Conservation (phyloP, 1,140 invertebrate species). For the Pseudoatta argentina region DNA sequence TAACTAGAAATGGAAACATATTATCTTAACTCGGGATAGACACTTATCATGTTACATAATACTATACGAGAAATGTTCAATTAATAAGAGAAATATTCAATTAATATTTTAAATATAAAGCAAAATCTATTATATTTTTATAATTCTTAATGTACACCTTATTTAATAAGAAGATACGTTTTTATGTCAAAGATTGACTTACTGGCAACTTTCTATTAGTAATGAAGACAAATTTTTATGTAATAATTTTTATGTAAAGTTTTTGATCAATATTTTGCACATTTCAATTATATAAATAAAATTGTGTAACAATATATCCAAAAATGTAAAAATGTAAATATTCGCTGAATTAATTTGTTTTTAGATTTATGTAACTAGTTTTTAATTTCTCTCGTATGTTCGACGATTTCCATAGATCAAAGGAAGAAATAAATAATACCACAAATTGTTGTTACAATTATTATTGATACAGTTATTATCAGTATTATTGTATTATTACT, state of each 20-base stretch:
- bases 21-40: background rate
- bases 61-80: too few species aligned
- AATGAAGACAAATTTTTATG: conserved; percentile 8
- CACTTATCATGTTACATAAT: background rate
- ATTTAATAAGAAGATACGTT: conserved; percentile 9
- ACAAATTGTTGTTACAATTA: conserved; percentile 55
- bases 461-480: conserved; percentile 72
- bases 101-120: background rate
- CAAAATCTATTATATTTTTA: background rate
- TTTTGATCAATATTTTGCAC: conserved; percentile 4
- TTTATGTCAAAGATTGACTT: conserved; percentile 13
- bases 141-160: background rate
- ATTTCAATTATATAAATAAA: conserved; percentile 3
- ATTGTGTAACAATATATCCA: background rate
- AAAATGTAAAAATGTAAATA: background rate
- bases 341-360: background rate
- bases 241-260: conserved; percentile 7
- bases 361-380: background rate
- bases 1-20: conserved; percentile 33
- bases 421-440: conserved; percentile 39
- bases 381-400: background rate
- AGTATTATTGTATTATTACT: conserved; percentile 68
- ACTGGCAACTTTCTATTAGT: background rate
- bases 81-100: conserved; percentile 18
- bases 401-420: background rate